Evolutionary conservation across 92 coral and sea anemone species (phyloP).

Genomic region (Bergia sp.): DNA sequence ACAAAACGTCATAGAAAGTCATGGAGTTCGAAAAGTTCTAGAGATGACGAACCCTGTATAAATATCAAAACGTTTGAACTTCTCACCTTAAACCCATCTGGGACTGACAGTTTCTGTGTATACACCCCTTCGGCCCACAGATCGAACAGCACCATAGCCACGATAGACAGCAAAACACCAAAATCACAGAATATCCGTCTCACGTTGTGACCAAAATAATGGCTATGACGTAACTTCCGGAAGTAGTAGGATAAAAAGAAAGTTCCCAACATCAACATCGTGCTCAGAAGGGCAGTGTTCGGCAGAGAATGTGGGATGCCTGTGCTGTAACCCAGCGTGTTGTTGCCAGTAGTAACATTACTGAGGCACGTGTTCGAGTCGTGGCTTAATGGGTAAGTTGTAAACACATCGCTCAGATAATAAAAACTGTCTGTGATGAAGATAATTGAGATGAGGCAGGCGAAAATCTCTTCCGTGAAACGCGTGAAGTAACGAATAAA

Average conservation of each 20-base stretch:
- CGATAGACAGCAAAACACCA: constrained; percentile 91
- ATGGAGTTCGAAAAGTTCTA: no score
- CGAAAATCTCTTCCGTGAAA: constrained; percentile 97
- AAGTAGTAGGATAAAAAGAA: constrained; percentile 83
- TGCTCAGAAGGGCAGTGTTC: constrained; percentile 85
- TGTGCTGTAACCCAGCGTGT: constrained; percentile 5
- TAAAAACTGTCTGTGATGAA: constrained; percentile 84
- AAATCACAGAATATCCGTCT: constrained; percentile 93
- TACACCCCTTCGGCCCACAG: constrained; percentile 69
- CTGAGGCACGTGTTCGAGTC: constrained; percentile 7
- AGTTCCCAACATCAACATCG: constrained; percentile 87
- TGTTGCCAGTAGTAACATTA: constrained; percentile 33
- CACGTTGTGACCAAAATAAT: constrained; percentile 81
- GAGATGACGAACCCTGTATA: neutral
- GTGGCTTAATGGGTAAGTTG: constrained; percentile 49
- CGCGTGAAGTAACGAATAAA: constrained; percentile 93
- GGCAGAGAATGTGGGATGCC: constrained; percentile 43
- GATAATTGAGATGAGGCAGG: constrained; percentile 89
- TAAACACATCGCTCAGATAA: constrained; percentile 67
- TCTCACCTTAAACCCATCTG: constrained; percentile 75
- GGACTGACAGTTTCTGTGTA: constrained; percentile 77
- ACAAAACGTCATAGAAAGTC: no score
- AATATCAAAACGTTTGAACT: neutral
- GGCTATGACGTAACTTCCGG: constrained; percentile 92
- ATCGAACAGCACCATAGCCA: constrained; percentile 86